Base-by-base conservation (phyloP, 2,113 vertebrate genomes). In the Crotalus horridus region DNA sequence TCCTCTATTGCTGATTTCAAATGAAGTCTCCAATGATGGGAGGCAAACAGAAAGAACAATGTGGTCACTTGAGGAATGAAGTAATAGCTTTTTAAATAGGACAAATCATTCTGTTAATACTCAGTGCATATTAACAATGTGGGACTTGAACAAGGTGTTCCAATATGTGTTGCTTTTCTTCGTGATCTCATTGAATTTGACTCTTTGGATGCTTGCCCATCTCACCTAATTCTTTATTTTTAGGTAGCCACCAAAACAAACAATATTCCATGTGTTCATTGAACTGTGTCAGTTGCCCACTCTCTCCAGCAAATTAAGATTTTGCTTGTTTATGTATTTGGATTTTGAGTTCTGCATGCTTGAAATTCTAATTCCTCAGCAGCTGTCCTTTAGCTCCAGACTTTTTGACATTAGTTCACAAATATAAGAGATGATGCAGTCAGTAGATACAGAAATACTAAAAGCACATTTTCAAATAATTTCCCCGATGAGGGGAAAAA, bases 1-100 rank as follows among this genome's bases (percentile, higher is more conserved):
- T 56, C 9, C 17, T 46, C 10, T 54, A 91, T n/a, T 74, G 39
- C 89, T 95, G 91, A 85, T 93, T 58, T 58, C 26, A 91, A 92
- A 4, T 85, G 39, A 58, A 87, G 24, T 59, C 93, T 43, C 0
- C 1, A 2, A 2, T 1, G 33, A 1, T 24, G 3, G 33, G 0
- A 24, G 56, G 51, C 0, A 15, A 64, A 88, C 93, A 91, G 85
- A 69, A 58, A 13, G 26, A 88, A 58, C 4, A 89, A 92, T 87
- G 81, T 9, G 81, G 59, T 0, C 46, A 91, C 46, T 29, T 33
- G 59, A 74, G 0, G 0, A 90, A 89, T 95, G 59, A 90, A 94
- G 51, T 23, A 53, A 43, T 59, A 93, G 93, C 33, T 26, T 93
- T 21, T 93, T 89, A 43, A 12, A 55, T 59, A 94, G 1, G 58